A percentile compares a stretch with the other conserved stretches of the same genome.
These are phyloP conservation scores for Palloptera scutellata DNA, from an alignment of 2,888 invertebrate species.

Conservation along the genomic window DNA sequence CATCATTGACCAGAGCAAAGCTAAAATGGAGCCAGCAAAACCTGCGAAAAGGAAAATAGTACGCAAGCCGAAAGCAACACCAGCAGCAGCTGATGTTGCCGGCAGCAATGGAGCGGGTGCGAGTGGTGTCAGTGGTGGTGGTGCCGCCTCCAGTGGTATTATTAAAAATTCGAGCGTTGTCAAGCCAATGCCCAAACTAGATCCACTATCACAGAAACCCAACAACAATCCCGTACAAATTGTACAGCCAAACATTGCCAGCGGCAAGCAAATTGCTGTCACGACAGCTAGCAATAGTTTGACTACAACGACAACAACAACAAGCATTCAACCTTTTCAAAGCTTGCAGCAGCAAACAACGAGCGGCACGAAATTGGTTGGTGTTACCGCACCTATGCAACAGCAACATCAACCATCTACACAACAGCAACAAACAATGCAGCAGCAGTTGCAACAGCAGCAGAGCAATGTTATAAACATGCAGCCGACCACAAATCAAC, in stretches of 20 bases:
- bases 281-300: conserved; percentile 38
- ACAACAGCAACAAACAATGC: conserved; percentile 2
- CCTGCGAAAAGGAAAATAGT: conserved; percentile 58
- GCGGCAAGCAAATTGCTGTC: conserved; percentile 55
- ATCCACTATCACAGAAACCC: conserved; percentile 60
- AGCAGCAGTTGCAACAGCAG: conserved; percentile 20
- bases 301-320: conserved; percentile 45
- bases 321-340: conserved; percentile 60
- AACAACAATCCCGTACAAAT: conserved; percentile 63
- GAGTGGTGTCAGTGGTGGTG: conserved; percentile 43
- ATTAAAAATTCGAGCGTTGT: conserved; percentile 61
- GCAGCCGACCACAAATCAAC: background rate
- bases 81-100: conserved; percentile 53
- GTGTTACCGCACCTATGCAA: conserved; percentile 63
- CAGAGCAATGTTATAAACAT: background rate
- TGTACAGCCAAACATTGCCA: conserved; percentile 61
- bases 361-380: conserved; percentile 60
- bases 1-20: conserved; percentile 64
- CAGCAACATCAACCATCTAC: conserved; percentile 45
- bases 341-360: conserved; percentile 54
- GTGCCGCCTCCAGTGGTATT: conserved; percentile 22
- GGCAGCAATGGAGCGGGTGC: conserved; percentile 37
- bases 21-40: conserved; percentile 46
- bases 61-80: conserved; percentile 52
- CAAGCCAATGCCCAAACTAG: conserved; percentile 62